Evolutionary conservation across 2,888 invertebrate genomes (phyloP), one percentile per base, ranked within the genome.

Genomic region (Chironomus riparius): DNA sequence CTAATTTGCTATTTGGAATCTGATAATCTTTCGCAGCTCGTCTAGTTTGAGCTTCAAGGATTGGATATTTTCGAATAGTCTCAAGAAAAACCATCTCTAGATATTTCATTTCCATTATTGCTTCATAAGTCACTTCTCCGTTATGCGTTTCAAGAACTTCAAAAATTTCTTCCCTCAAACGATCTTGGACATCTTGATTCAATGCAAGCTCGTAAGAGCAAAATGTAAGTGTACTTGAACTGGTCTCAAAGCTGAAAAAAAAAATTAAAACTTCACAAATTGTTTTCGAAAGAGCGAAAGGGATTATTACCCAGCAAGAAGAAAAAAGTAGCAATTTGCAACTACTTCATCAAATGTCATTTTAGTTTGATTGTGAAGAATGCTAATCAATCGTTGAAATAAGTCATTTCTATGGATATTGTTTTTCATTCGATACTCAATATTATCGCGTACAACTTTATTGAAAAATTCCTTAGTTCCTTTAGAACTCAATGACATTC

Each of bases 171-270:
- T 82, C 78, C n/a, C 82, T 82, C 2, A 85, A 76, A 65, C 78
- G 81, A 75, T 81, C 78, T 12, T 83, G 81, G 5, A 83, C 78
- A 4, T 83, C 81, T 5, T 83, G 81, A 77, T 84, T 78, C 48
- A 80, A 79, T 2, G 85, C 85, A 0, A 86, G 78, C 78, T 83
- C 82, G 28, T 82, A 79, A 0, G 84, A 78, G 0, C 81, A 79
- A 18, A 79, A 80, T 76, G 81, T 82, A 75, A 85, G 80, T 2
- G 81, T 85, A 0, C 87, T 85, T 0, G 88, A 87, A 0, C 88
- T 87, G 0, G 88, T 88, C 80, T 88, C 88, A 78, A 87, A 88
- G 0, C 88, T 80, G 5, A n/a, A n/a, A n/a, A 81, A 80, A n/a
- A 48, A n/a, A n/a, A n/a, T n/a, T n/a, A n/a, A n/a, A n/a, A n/a